Evolutionary conservation across 2,888 invertebrate genomes (phyloP).

Genomic region (Melanostoma mellinum): DNA sequence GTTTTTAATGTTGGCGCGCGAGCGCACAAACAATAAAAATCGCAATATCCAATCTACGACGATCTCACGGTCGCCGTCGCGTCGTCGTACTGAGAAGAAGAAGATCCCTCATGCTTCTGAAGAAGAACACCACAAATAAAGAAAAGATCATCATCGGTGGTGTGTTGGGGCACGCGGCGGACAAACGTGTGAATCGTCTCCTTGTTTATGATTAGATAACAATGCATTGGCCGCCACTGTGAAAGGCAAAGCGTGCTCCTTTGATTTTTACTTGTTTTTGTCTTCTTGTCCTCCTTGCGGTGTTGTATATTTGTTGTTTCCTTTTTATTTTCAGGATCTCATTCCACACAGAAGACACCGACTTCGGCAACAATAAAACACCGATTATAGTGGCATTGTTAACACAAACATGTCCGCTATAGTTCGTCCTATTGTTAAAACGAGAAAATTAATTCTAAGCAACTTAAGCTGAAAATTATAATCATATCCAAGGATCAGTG

Average conservation of each 20-base stretch:
- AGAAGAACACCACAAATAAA: slow-evolving; percentile 24
- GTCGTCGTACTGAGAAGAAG: not conserved
- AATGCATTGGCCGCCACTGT: slow-evolving; percentile 37
- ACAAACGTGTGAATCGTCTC: slow-evolving; percentile 71
- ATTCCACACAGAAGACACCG: slow-evolving; percentile 37
- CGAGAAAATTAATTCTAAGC: slow-evolving; percentile 35
- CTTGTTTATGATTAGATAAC: slow-evolving; percentile 72
- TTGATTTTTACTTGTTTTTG: slow-evolving; percentile 36
- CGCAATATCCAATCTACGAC: slow-evolving; percentile 54
- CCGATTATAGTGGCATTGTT: slow-evolving; percentile 54
- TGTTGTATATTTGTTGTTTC: not conserved
- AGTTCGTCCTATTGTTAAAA: slow-evolving; percentile 31
- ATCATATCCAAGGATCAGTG: slow-evolving; percentile 35
- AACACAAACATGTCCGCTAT: slow-evolving; percentile 47
- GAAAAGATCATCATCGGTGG: slow-evolving; percentile 7
- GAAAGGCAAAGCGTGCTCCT: slow-evolving; percentile 43
- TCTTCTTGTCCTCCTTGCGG: too few relatives aligned
- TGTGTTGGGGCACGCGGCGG: slow-evolving; percentile 13
- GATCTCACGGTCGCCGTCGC: slow-evolving; percentile 51
- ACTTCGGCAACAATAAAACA: slow-evolving; percentile 47
- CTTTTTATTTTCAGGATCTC: slow-evolving; percentile 36
- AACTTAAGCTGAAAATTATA: slow-evolving; percentile 17
- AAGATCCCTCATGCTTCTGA: slow-evolving; percentile 4
- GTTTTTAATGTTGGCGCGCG: slow-evolving; percentile 15
- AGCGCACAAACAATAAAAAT: slow-evolving; percentile 47